Conservation (phyloP, 2,797 vertebrate species). For the Carcharodon carcharias region DNA sequence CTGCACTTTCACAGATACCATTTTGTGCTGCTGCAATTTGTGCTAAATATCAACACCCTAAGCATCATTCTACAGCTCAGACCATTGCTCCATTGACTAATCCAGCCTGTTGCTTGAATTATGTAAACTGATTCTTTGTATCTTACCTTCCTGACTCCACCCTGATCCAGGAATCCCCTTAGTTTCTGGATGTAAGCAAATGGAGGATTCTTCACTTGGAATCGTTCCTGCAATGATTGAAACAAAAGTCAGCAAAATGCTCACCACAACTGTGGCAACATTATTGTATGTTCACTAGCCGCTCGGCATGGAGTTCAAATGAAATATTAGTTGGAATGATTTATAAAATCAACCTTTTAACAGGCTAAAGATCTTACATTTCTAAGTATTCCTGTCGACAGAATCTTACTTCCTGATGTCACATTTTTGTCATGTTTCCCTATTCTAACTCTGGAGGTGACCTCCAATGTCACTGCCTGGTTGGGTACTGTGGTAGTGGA, state of each 20-base stretch:
- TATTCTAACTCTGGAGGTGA: background rate
- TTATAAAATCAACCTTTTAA: background rate
- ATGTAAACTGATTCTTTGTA: background rate
- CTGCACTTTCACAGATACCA: no score
- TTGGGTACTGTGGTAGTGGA: background rate
- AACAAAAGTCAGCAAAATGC: background rate
- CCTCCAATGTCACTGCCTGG: background rate
- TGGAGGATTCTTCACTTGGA: slow-evolving; percentile 89
- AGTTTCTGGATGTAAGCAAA: slow-evolving; percentile 84
- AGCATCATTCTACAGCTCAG: background rate
- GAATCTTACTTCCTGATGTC: background rate
- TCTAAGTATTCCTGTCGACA: background rate
- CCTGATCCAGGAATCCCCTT: slow-evolving; percentile 73
- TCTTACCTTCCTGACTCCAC: slow-evolving; percentile 79
- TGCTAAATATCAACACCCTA: background rate
- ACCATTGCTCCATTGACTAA: background rate
- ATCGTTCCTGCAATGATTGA: slow-evolving; percentile 67
- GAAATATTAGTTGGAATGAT: background rate
- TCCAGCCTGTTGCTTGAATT: background rate
- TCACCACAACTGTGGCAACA: background rate
- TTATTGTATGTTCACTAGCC: background rate
- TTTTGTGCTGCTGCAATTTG: background rate
- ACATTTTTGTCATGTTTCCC: background rate
- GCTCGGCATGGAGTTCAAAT: background rate
- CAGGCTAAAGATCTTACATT: background rate